Base-by-base conservation (phyloP, 2,797 vertebrate species). In the Gambelia wislizenii region DNA sequence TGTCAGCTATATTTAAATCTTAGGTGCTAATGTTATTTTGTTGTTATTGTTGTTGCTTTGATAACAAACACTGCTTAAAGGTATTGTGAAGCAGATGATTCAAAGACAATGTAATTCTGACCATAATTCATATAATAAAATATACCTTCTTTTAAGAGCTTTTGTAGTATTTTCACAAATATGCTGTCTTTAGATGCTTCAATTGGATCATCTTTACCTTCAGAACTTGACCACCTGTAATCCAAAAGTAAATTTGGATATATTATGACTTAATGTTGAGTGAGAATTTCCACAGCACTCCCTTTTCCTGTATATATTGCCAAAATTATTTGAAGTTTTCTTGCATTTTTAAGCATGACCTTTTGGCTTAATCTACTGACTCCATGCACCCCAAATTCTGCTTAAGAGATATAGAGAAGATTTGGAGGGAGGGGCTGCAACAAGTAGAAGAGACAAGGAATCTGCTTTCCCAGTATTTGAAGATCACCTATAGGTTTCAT, bases 111-210 rank as follows among this genome's bases (percentile, higher is more conserved):
- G 39, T 84, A 39, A 16, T 84, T 67, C 77, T 83, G 83, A 90
- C 9, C 56, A 56, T 9, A 87, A 69, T 87, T 94, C 39, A 86
- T n/a, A 59, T 39, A 69, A 83, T 3, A 82, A 83, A 70, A 83
- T 93, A 94, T 95, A 99, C 99, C 98, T 97, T 99, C 98, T 95
- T 99, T 98, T 85, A 98, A 94, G 86, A 99, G 97, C 67, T 99
- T 99, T 87, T 98, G 98, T 86, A 99, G 94, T 94, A 99, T 98
- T 97, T 98, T 99, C 91, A 99, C 97, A 92, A 99, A 99, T 96
- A 98, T 97, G 86, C 98, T 99, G 91, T 99, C 98, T 94, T 98
- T 99, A 85, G 98, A 98, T 16, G 97, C 98, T 95, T 99, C 98
- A 90, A 99, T 97, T 44, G 99, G 99, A 95, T 99, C 98, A 83